Evolutionary conservation across 2,797 vertebrate species (phyloP), one percentile per base, ranked within the genome.

Genomic region (Amniataba percoides): DNA sequence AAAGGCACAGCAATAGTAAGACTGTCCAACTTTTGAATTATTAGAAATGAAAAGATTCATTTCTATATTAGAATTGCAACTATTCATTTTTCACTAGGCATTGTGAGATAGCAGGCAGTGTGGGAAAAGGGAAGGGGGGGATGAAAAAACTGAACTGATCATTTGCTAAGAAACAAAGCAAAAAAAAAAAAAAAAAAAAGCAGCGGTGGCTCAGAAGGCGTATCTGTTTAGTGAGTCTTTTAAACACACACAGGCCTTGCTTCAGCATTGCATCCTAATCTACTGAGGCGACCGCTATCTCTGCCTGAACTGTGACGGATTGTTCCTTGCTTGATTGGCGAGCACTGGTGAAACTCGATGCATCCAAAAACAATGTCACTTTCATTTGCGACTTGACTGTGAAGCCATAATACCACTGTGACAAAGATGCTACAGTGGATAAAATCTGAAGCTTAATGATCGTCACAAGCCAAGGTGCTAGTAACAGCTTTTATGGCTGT

Each of bases 261-360:
- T 23, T 31, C 60, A 31, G 60, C n/a, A 43, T 19, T 39, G 25
- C 21, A 51, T 31, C 34, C 12, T 67, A 34, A 58, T 53, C 53
- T 69, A 18, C 7, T 60, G 16, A 52, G 19, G 40, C 5, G 2
- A 19, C 45, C 31, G 58, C 45, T 57, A 34, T 59, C 53, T 70
- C 63, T 40, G 45, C 7, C 21, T 43, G 5, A 4, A 68, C 71
- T 61, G 64, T 55, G 60, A 74, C 40, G 25, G 11, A 70, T 71
- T n/a, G 60, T 21, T 69, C 46, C 10, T 5, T 14, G 18, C 39
- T 31, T 78, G 60, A 71, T 16, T 71, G 66, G 74, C 39, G 12
- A 77, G 19, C 27, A 51, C 6, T 19, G 51, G 5, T 27, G 12
- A 18, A 71, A 58, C 58, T 2, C 10, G 80, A 55, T 45, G 52